Evolutionary conservation across 2,113 vertebrate species (phyloP), one percentile per base, ranked within the genome.

Genomic region (Rallus limicola): DNA sequence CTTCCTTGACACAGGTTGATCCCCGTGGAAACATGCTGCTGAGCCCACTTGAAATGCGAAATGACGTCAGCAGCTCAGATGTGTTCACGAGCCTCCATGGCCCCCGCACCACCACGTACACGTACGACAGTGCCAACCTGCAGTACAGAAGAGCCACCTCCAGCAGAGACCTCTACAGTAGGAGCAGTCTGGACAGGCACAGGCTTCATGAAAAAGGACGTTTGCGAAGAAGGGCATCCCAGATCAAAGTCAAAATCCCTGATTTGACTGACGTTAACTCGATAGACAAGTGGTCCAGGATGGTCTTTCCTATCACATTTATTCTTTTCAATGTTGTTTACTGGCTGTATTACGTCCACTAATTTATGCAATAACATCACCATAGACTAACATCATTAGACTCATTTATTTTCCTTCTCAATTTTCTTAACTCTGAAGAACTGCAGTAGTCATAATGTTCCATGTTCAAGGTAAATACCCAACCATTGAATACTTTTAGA

Each of bases 211-310:
- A 98, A 97, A 99, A 99, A 96, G 98, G 98, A 36, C 98, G 94
- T 33, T 96, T 99, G 96, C 97, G 96, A 92, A 97, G 98, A 94
- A 98, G 98, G 42, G 98, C 99, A 26, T 99, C 99, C 26, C 99
- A 99, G 97, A 98, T 99, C 86, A 99, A 98, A 97, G 98, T 99
- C 96, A 99, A 99, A 96, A 99, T 99, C 96, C 99, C 99, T 3
- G 98, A 99, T 97, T 97, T 99, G 97, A 99, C 98, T 58, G 99
- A 99, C 48, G 99, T 99, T 88, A 99, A 99, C 59, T 98, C 98
- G 81, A 99, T 99, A 96, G 99, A 99, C 98, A 99, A 99, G 95
- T 99, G 99, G 99, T 99, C 99, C 79, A 98, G 99, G 86, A 98
- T 99, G 92, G 97, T 99, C 86, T 99, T 99, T 95, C 99, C 99